Conservation (phyloP, 2,113 vertebrate genomes). For the Muntiacus reevesi region DNA sequence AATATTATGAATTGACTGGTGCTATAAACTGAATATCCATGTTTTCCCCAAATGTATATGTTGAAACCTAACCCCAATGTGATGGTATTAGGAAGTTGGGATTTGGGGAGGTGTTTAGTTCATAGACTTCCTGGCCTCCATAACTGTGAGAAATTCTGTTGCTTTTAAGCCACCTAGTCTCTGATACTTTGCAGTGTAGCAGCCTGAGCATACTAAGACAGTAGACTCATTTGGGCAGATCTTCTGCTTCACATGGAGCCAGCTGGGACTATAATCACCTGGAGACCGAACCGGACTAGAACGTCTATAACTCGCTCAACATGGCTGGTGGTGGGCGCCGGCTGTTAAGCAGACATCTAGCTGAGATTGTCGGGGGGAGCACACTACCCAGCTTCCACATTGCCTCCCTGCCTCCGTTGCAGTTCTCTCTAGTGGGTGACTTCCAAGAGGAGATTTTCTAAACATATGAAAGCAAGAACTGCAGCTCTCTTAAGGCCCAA, state of each 20-base stretch:
- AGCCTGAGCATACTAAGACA: not conserved
- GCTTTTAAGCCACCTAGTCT: not conserved
- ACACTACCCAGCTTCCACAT: accelerated
- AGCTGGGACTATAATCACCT: too few species aligned
- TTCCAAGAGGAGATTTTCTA: not conserved
- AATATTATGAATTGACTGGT: not conserved
- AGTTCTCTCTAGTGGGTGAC: not conserved
- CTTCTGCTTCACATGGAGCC: not conserved
- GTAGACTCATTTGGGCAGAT: not conserved
- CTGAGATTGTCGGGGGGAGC: not conserved
- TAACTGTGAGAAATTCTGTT: not conserved
- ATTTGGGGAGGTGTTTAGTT: not conserved
- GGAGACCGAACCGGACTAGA: not conserved
- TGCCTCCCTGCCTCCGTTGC: accelerated
- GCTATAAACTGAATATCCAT: not conserved
- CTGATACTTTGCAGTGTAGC: not conserved
- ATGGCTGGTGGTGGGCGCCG: too few species aligned
- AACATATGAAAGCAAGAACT: not conserved
- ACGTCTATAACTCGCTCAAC: not conserved
- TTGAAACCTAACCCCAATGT: not conserved
- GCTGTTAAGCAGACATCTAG: not conserved
- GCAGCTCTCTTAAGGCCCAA: not conserved
- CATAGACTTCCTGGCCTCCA: not conserved
- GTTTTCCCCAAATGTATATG: not conserved
- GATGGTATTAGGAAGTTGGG: too few species aligned